Evolutionary conservation across 2,797 vertebrate species (phyloP), one percentile per base, ranked within the genome.

Genomic region (Sparus aurata): DNA sequence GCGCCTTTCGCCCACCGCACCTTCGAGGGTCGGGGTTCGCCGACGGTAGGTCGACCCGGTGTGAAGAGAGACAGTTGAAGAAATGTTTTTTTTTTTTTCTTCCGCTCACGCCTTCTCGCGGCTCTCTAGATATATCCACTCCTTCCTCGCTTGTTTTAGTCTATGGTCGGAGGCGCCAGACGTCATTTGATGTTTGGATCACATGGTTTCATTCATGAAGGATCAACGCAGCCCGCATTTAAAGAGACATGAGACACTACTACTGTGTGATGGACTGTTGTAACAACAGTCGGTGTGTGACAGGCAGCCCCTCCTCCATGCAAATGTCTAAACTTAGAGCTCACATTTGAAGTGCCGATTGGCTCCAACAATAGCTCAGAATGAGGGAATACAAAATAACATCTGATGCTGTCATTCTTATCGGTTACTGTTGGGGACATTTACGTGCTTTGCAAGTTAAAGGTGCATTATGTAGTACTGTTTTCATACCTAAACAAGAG

Each of bases 131-230:
- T 91, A 87, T 69, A 90, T 92, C 91, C 91, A 87, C 91, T 94
- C 92, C 90, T 92, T 93, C 89, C 92, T 93, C 86, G 90, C 94
- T 95, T 94, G 94, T 92, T 93, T 92, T 87, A 88, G 88, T 88
- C 90, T 90, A 41, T 85, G 92, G 91, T 93, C 93, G 86, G 90
- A 91, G 94, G 87, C 90, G 91, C 94, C 95, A 96, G 95, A 95
- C 96, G 96, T 98, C 97, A 98, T 96, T 96, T 96, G 97, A 97
- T 98, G 96, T 97, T 98, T 98, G 96, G 96, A 88, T 98, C 97
- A 98, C 97, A 95, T 97, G 97, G 93, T 94, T 97, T 97, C 97
- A 98, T 98, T 98, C 97, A 98, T 98, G 96, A 96, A 97, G 96
- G 91, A 91, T 91, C 94, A 91, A 94, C 94, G 96, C 96, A 95